Evolutionary conservation across 1,140 invertebrate species (phyloP).

Genomic region (Anoplophora glabripennis): DNA sequence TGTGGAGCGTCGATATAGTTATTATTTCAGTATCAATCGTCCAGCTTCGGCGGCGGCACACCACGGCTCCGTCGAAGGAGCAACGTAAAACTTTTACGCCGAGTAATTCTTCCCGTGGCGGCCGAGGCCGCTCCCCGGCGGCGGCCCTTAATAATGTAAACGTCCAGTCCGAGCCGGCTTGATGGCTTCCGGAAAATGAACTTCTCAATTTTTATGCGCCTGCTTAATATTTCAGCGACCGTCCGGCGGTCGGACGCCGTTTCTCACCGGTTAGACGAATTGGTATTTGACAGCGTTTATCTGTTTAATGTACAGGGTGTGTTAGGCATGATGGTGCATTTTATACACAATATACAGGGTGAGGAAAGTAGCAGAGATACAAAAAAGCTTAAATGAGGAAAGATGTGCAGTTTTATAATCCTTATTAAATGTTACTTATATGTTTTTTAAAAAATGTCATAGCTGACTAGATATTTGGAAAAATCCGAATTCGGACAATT

Average conservation of each 20-base stretch:
- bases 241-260: conserved; percentile 21
- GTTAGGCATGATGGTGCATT: too few species aligned
- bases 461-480: too few species aligned
- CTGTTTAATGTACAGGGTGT: too few species aligned
- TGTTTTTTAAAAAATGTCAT: too few species aligned
- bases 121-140: conserved; percentile 29
- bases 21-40: conserved; percentile 41
- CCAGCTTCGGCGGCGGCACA: conserved; percentile 20
- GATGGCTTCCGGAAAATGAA: conserved; percentile 38
- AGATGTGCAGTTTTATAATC: too few species aligned
- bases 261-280: conserved; percentile 20
- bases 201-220: conserved; percentile 40
- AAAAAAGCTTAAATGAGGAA: too few species aligned
- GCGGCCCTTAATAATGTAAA: conserved; percentile 36
- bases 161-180: conserved; percentile 34
- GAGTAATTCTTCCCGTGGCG: conserved; percentile 38
- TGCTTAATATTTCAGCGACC: conserved; percentile 31
- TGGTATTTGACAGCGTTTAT: too few species aligned
- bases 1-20: background rate
- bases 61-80: conserved; percentile 28
- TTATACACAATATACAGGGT: too few species aligned
- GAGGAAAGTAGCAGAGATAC: too few species aligned
- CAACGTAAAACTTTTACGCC: conserved; percentile 36
- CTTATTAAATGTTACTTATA: too few species aligned
- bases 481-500: too few species aligned